Percentiles rank a stretch among this genome's conserved stretches.
phyloP scores from a whole-genome alignment of 2,113 vertebrate genomes.

The Centropus unirufus region DNA sequence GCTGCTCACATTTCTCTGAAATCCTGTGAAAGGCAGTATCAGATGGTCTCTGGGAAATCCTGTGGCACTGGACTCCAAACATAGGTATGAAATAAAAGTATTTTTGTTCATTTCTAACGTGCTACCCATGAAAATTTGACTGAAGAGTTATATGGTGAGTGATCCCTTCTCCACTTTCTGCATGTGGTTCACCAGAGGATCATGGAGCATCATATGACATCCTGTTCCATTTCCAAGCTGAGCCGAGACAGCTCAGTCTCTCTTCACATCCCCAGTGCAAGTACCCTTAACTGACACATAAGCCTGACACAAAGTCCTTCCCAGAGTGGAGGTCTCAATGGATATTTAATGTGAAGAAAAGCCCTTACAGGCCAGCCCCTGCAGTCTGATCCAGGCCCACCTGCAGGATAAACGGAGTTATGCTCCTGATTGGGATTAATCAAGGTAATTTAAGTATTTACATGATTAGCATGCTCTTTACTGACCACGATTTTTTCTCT shows the following conservation, averaged over 20 bases:
- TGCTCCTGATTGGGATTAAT: background rate
- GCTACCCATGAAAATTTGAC: background rate
- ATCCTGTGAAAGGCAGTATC: background rate
- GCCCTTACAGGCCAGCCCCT: background rate
- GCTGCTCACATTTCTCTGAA: background rate
- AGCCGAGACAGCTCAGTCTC: background rate
- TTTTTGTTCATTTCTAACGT: background rate
- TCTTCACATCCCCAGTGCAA: background rate
- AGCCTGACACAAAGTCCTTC: background rate
- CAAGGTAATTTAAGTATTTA: background rate
- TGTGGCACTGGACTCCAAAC: background rate
- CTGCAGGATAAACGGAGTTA: background rate
- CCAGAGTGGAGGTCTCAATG: accelerated
- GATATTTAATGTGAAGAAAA: background rate
- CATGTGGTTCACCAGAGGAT: background rate
- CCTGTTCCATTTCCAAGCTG: background rate
- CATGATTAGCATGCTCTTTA: background rate
- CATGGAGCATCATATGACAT: accelerated
- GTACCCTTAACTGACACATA: background rate
- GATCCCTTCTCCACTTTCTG: background rate
- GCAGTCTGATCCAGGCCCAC: background rate
- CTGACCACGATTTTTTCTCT: background rate
- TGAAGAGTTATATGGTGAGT: background rate
- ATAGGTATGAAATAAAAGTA: background rate
- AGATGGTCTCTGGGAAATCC: background rate